These are phyloP conservation scores for Xanthia icteritia DNA, from an alignment of 2,888 invertebrate genomes.

Conservation along the genomic window DNA sequence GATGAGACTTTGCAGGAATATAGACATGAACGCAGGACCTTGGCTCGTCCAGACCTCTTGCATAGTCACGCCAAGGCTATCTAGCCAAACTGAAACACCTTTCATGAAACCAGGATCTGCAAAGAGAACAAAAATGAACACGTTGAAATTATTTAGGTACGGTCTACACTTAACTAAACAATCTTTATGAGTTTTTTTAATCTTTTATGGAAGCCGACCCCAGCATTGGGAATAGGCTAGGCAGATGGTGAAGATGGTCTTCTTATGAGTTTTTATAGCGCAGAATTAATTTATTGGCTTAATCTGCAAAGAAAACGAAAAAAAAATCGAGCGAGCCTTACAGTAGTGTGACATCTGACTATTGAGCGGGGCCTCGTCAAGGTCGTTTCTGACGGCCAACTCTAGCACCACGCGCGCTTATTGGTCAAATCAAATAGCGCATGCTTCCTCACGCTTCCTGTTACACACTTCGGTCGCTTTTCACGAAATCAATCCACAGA, in stretches of 20 bases:
- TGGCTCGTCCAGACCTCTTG: conserved; percentile 66
- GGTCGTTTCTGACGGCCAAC: no score
- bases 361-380: no score
- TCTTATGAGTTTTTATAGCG: not conserved
- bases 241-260: not conserved
- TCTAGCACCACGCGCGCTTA: no score
- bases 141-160: no score
- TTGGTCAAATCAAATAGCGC: no score
- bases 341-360: no score
- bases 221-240: not conserved
- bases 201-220: not conserved
- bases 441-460: no score
- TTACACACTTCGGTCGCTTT: no score
- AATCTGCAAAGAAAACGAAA: not conserved
- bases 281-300: not conserved
- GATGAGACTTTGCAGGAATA: conserved; percentile 70
- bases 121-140: conserved; percentile 10
- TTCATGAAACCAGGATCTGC: conserved; percentile 67
- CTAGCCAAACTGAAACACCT: conserved; percentile 33
- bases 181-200: not conserved
- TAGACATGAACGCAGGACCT: conserved; percentile 60
- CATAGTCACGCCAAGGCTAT: conserved; percentile 27
- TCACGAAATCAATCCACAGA: no score
- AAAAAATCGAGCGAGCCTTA: no score
- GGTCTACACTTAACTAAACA: no score